Base-by-base conservation (phyloP, 37 sponge, comb jelly and placozoan species). In the Chondrosia reniformis region DNA sequence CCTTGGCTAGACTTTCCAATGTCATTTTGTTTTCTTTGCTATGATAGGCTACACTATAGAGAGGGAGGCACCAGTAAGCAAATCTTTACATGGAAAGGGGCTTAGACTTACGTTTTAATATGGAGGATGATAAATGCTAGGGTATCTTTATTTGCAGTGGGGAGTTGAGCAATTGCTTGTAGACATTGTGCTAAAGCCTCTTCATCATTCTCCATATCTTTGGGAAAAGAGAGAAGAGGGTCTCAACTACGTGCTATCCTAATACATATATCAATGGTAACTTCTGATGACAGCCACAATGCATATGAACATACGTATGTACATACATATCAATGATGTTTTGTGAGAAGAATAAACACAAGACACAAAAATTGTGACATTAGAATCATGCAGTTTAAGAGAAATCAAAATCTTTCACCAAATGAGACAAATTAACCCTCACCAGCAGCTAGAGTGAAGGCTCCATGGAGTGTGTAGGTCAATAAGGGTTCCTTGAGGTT, bases 71-170 rank as follows among this genome's bases (percentile, higher is more conserved):
- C 10, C 52, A 49, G 52, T 19, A 15, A 15, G 52, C 15, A 49
- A 19, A 49, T 49, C 52, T 15, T 49, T 10, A 49, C 52, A 49
- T 49, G 15, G 15, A 49, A 49, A 49, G 15, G 45, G 4, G 49
- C 7, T 8, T 7, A 49, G 24, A 64, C 78, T 30, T 79, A 93
- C 94, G 77, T 93, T 57, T 93, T 93, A 1, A 96, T 72, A 55
- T 96, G 97, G 41, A 91, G 84, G 30, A 96, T 91, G 49, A 96
- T 42, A 58, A 85, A 96, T 27, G 97, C 97, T 0, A 96, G 94
- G 0, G 97, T 96, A 83, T 96, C 92, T 56, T 89, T 93, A 85
- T 96, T 93, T 46, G 80, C 74, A 6, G 87, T 81, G 28, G 97
- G 97, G 10, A 96, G 94, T 40, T 85, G 55, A 46, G 94, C 89